Conservation (phyloP, 2,797 vertebrate genomes). For the Apodemus agrarius region DNA sequence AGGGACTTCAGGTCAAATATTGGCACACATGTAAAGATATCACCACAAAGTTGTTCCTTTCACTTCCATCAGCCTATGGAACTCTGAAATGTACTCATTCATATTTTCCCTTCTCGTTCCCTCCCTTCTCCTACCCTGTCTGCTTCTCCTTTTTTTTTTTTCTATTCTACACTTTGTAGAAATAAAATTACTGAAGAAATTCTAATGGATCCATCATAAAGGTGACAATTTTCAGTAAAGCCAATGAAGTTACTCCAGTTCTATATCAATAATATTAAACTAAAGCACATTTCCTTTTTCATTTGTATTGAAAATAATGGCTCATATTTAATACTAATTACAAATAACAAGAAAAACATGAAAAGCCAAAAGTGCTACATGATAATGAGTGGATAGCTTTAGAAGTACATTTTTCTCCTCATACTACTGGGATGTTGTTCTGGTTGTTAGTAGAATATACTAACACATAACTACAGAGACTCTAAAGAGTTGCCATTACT, state of each 20-base stretch:
- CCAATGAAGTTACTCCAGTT: constrained; percentile 52
- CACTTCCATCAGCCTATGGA: neutral
- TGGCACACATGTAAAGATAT: neutral
- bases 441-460: neutral
- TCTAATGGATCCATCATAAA: neutral
- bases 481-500: neutral
- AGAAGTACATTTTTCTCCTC: neutral
- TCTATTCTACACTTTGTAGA: constrained; percentile 9
- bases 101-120: neutral
- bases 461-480: neutral
- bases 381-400: neutral
- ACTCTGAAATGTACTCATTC: neutral
- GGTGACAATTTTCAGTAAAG: constrained; percentile 33
- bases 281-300: constrained; percentile 35
- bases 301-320: neutral
- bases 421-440: neutral
- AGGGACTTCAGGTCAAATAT: neutral
- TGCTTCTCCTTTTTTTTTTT: too few species aligned
- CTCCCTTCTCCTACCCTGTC: neutral
- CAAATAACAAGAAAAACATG: neutral
- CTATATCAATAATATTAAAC: constrained; percentile 50
- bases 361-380: neutral
- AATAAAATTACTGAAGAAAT: constrained; percentile 25
- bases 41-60: neutral
- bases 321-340: constrained; percentile 32